Base-by-base conservation (phyloP, 2,113 vertebrate genomes). In the Oryzias javanicus region DNA sequence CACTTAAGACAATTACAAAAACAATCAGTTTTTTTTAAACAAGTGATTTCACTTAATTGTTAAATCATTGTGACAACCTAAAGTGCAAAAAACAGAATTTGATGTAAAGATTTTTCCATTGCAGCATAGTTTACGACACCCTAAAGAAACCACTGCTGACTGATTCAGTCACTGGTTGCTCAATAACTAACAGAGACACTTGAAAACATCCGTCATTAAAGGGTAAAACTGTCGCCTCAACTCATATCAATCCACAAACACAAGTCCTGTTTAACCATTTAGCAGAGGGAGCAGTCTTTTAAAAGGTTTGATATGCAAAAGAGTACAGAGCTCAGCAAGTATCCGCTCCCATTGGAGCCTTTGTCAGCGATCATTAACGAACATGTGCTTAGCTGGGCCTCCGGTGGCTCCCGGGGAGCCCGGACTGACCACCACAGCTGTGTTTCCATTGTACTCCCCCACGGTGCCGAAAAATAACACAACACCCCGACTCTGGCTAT, bases 321-420 rank as follows among this genome's bases (percentile, higher is more conserved):
- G 48, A 67, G 57, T 67, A 60, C 80, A 83, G 74, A 77, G 61
- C 63, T 83, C 82, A 67, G 82, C 66, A 27, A 82, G 78, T 55
- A 49, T 67, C 64, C 45, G 51, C 71, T 73, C 80, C 68, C 48
- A 79, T 85, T 89, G 79, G 78, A 70, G 78, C 70, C 76, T 85
- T 88, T 89, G 86, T 81, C 79, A 83, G 69, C 72, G 83, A 85
- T 90, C 88, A 83, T 89, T 91, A 89, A 88, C 56, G 53, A 87
- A 86, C 88, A 89, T 88, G 83, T 89, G 87, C 80, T 88, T 35
- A 35, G 35, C 66, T 0, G 52, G 79, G 71, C 71, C 82, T 78
- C 82, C 70, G 40, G 67, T 54, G 79, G 74, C 83, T 82, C 83
- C 84, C 20, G 24, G 66, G 72, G 78, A 72, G 80, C 75, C 80